Evolutionary conservation across 1,140 invertebrate species (phyloP).

Genomic region (Cotesia vestalis): DNA sequence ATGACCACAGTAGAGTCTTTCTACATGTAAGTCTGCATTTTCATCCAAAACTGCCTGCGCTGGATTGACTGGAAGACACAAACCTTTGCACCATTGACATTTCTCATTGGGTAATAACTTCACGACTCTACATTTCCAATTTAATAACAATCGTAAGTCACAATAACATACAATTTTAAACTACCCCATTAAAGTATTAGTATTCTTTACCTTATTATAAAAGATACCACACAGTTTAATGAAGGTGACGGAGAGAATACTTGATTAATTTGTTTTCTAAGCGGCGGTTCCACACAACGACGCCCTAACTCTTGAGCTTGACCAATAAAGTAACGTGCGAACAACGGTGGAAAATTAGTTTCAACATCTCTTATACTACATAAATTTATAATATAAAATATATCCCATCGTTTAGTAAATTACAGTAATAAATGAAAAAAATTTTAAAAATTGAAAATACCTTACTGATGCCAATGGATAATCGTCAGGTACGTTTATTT

Average conservation of each 20-base stretch:
- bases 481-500: slow-evolving; percentile 71
- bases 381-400: slow-evolving; percentile 35
- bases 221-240: slow-evolving; percentile 69
- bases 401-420: neutral
- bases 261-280: slow-evolving; percentile 65
- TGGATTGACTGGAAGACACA: slow-evolving; percentile 71
- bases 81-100: slow-evolving; percentile 73
- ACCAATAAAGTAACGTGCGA: slow-evolving; percentile 71
- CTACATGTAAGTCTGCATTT: slow-evolving; percentile 70
- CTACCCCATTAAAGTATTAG: neutral
- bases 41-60: slow-evolving; percentile 69
- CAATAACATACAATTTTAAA: neutral
- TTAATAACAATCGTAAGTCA: neutral
- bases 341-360: slow-evolving; percentile 74
- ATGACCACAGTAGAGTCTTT: slow-evolving; percentile 81
- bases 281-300: slow-evolving; percentile 75
- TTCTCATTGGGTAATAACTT: slow-evolving; percentile 70
- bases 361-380: slow-evolving; percentile 69
- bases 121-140: slow-evolving; percentile 55
- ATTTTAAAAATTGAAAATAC: slow-evolving; percentile 57
- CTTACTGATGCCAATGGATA: slow-evolving; percentile 71
- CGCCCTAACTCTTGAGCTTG: slow-evolving; percentile 77
- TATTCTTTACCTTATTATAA: slow-evolving; percentile 66
- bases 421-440: neutral
- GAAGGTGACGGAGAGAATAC: slow-evolving; percentile 73